Evolutionary conservation across 2,888 invertebrate genomes (phyloP), one percentile per base, ranked within the genome.

Genomic region (Chymomyza fuscimana): DNA sequence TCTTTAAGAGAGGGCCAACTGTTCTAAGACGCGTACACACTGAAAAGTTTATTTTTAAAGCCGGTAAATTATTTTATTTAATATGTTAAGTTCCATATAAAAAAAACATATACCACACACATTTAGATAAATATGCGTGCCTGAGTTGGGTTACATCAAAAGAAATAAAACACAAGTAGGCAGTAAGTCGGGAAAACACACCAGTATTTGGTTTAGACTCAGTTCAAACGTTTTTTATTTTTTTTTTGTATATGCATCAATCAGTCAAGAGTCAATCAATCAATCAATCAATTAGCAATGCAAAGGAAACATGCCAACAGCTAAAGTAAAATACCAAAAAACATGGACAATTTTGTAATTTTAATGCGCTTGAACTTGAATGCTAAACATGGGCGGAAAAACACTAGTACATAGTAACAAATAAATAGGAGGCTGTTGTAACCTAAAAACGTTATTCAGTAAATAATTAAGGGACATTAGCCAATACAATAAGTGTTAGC

Each of bases 261-360:
- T 83, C 68, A 66, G 71, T 75, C 65, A 78, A 65, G 63, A 65
- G 70, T 75, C 63, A 78, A 67, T 67, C 67, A 61, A 65, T 67
- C 61, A 67, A 72, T 75, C 65, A 73, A 80, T 75, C 71, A 77
- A 73, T 78, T 82, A 74, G 81, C 83, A 82, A 76, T 81, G 73
- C 71, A 71, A 72, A 76, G 69, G 65, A 73, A 86, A 79, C 83
- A 86, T 83, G 84, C 83, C 80, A 79, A 75, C 65, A 78, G 64
- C 72, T 71, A 81, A 59, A 69, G 32, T 60, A 75, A 36, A 51
- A 72, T 32, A 63, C 6, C 22, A 72, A 76, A 73, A 32, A 65
- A 64, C 69, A 79, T 69, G 65, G 66, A 67, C n/a, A 40, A 56
- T 52, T 74, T 63, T 63, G 12, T 46, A 46, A 56, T 79, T 67